Conservation (phyloP, 2,888 invertebrate species). For the Catocala sponsa region DNA sequence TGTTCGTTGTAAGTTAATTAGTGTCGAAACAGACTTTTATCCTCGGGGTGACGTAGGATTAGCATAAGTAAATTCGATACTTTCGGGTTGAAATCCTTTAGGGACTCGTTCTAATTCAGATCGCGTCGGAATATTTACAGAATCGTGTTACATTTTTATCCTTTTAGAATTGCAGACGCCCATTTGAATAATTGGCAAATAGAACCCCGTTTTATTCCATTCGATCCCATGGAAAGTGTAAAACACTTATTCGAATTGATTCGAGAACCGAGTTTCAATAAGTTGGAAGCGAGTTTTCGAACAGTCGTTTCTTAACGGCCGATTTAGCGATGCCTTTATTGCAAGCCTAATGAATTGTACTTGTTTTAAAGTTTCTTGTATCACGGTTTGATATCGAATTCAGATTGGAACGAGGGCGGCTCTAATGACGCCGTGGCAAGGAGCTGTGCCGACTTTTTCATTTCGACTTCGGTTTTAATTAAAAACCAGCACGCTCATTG, state of each 20-base stretch:
- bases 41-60: constrained; percentile 78
- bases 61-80: constrained; percentile 82
- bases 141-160: constrained; percentile 68
- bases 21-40: constrained; percentile 67
- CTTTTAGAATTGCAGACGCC: constrained; percentile 63
- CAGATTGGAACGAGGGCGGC: constrained; percentile 61
- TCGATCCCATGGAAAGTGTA: constrained; percentile 55
- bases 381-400: constrained; percentile 67
- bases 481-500: constrained; percentile 68
- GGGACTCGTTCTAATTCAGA: constrained; percentile 70
- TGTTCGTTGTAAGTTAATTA: constrained; percentile 69
- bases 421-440: constrained; percentile 71
- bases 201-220: constrained; percentile 61
- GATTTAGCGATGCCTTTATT: constrained; percentile 72
- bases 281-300: constrained; percentile 52
- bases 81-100: constrained; percentile 63
- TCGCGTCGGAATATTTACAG: constrained; percentile 67
- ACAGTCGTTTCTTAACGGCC: constrained; percentile 60
- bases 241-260: constrained; percentile 63
- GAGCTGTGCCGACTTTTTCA: constrained; percentile 65
- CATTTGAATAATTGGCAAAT: constrained; percentile 73
- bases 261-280: constrained; percentile 56
- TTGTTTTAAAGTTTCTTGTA: constrained; percentile 77
- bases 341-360: constrained; percentile 76
- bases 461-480: constrained; percentile 75